A percentile compares a stretch with the other conserved stretches of the same genome.
phyloP scores from a whole-genome alignment of 2,113 vertebrate genomes.

The Boulengeromyrus knoepffleri region DNA sequence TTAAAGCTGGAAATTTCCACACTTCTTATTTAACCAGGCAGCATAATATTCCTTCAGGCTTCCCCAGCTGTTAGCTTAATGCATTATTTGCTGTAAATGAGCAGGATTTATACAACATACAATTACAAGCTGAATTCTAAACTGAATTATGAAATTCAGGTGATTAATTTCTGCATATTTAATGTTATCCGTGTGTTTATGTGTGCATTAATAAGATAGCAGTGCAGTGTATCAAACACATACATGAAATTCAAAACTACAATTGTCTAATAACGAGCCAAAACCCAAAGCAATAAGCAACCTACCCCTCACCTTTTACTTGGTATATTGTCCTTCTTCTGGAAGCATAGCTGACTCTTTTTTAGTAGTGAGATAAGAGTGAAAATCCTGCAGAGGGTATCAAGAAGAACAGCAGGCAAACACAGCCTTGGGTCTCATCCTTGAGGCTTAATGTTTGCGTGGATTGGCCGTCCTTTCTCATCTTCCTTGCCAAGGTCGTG shows the following conservation, averaged over 20 bases:
- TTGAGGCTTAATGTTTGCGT: neutral
- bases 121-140: neutral
- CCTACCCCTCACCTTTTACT: neutral
- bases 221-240: neutral
- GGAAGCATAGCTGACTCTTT: neutral
- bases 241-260: neutral
- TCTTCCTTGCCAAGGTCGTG: neutral
- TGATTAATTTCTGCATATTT: neutral
- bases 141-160: neutral
- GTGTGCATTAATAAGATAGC: neutral
- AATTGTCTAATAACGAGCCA: neutral
- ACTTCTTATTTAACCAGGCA: neutral
- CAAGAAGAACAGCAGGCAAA: neutral
- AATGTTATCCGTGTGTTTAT: neutral
- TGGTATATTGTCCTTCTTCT: neutral
- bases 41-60: neutral
- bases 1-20: neutral
- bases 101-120: neutral
- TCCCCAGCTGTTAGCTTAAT: neutral
- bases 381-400: neutral
- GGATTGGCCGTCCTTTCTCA: neutral
- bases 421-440: neutral
- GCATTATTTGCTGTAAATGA: neutral
- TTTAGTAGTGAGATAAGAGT: neutral
- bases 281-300: neutral